These are phyloP conservation scores for Micromys minutus DNA, from an alignment of 2,113 vertebrate genomes.

Conservation along the genomic window DNA sequence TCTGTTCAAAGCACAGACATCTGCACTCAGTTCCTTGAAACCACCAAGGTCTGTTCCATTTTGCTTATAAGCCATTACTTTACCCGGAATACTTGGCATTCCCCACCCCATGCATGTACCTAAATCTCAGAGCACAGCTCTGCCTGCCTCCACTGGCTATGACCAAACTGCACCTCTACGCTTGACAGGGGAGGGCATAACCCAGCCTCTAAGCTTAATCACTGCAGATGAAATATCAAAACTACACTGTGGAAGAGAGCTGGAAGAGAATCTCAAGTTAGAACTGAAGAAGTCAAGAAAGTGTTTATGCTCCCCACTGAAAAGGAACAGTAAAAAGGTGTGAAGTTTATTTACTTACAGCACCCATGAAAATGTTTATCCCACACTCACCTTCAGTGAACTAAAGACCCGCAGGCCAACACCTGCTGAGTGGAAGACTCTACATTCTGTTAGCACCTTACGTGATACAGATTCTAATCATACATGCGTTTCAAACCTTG, in stretches of 20 bases:
- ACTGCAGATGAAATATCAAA: background rate
- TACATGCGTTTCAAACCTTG: background rate
- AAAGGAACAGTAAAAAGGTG: background rate
- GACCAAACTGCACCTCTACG: background rate
- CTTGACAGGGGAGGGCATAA: background rate
- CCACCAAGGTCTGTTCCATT: background rate
- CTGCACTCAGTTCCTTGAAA: background rate
- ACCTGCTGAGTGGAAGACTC: background rate
- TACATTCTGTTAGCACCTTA: background rate
- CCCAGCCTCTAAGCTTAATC: background rate
- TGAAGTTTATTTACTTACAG: background rate
- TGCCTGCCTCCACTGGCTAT: background rate
- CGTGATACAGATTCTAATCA: background rate
- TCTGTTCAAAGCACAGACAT: background rate
- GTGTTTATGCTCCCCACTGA: background rate
- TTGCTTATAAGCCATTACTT: no score
- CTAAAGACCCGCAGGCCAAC: background rate
- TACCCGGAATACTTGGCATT: background rate
- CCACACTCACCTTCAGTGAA: background rate
- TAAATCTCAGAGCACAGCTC: background rate
- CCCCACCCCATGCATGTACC: background rate
- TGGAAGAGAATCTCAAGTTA: constrained; percentile 32
- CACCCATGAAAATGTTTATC: constrained; percentile 9
- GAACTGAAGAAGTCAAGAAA: constrained; percentile 17
- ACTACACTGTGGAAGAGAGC: background rate